A percentile compares a stretch with the other conserved stretches of the same genome.
Conservation (phyloP, 2,797 vertebrate species). For the Hybognathus amarus region DNA sequence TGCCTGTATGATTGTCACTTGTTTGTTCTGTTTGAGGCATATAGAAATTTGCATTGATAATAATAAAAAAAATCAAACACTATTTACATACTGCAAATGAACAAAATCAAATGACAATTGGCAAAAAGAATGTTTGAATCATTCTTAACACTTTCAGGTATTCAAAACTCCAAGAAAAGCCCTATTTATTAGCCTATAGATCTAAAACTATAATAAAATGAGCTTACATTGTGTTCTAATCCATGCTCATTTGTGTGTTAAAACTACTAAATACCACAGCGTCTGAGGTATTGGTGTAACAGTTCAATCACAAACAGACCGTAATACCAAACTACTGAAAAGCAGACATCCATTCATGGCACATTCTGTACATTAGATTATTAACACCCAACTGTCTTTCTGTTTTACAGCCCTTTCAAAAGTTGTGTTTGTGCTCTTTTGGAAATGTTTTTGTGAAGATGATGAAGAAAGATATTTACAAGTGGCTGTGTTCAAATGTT, state of each 20-base stretch:
- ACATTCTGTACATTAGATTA: constrained; percentile 32
- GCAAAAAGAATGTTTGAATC: background rate
- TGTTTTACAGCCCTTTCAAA: constrained; percentile 45
- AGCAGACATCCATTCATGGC: constrained; percentile 25
- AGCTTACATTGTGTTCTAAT: background rate
- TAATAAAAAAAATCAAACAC: background rate
- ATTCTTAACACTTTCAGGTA: constrained; percentile 4
- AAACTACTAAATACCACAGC: constrained; percentile 39
- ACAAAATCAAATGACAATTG: background rate
- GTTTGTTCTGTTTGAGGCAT: constrained; percentile 35
- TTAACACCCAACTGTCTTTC: constrained; percentile 10
- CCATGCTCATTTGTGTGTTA: constrained; percentile 1
- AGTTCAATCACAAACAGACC: constrained; percentile 17
- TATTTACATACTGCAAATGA: constrained; percentile 26
- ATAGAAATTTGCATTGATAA: constrained; percentile 26
- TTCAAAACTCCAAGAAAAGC: constrained; percentile 23
- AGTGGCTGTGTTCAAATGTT: background rate
- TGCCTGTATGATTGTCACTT: constrained; percentile 31
- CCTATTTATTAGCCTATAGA: background rate
- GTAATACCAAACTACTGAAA: constrained; percentile 19
- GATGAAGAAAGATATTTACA: constrained; percentile 47
- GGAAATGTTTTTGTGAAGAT: constrained; percentile 3
- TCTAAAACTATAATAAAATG: constrained; percentile 17
- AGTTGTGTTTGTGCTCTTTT: background rate
- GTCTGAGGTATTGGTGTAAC: constrained; percentile 45